Evolutionary conservation across 2,797 vertebrate species (phyloP).

Genomic region (Micromesistius poutassou): DNA sequence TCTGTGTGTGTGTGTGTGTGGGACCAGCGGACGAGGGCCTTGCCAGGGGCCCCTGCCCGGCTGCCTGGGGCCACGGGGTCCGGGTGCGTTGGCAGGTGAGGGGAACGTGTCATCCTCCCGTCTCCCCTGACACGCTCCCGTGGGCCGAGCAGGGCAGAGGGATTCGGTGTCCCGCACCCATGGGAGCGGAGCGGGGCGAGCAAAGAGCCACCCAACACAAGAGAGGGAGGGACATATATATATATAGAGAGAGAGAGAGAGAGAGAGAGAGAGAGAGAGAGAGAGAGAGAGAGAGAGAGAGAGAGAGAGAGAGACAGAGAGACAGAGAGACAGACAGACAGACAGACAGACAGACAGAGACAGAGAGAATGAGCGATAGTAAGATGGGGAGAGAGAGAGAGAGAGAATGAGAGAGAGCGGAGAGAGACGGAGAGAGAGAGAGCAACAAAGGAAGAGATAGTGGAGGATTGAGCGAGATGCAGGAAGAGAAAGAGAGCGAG

Average conservation of each 20-base stretch:
- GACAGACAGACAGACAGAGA: neutral
- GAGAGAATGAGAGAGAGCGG: no score
- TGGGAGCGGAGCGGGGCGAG: slow-evolving; percentile 64
- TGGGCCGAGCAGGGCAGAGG: slow-evolving; percentile 53
- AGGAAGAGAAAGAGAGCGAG: neutral
- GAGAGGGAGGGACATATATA: slow-evolving; percentile 25
- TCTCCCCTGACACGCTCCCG: slow-evolving; percentile 68
- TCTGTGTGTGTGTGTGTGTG: neutral
- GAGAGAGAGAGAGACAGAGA: no score
- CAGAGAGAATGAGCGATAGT: neutral
- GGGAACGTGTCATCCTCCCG: slow-evolving; percentile 62
- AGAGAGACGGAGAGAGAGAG: neutral
- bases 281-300: no score
- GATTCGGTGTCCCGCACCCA: slow-evolving; percentile 73
- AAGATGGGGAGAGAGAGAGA: neutral
- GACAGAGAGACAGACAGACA: neutral
- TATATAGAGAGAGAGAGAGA: no score
- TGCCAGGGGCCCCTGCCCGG: slow-evolving; percentile 11
- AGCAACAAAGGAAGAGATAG: neutral
- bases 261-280: no score
- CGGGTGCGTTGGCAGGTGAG: slow-evolving; percentile 55
- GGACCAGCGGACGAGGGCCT: neutral
- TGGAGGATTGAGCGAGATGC: neutral
- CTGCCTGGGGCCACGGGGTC: slow-evolving; percentile 37
- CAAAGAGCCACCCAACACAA: slow-evolving; percentile 22